A percentile compares a stretch with the other conserved stretches of the same genome.
phyloP scores from a whole-genome alignment of 2,797 vertebrate species.

The Ctenosaura bakeri region DNA sequence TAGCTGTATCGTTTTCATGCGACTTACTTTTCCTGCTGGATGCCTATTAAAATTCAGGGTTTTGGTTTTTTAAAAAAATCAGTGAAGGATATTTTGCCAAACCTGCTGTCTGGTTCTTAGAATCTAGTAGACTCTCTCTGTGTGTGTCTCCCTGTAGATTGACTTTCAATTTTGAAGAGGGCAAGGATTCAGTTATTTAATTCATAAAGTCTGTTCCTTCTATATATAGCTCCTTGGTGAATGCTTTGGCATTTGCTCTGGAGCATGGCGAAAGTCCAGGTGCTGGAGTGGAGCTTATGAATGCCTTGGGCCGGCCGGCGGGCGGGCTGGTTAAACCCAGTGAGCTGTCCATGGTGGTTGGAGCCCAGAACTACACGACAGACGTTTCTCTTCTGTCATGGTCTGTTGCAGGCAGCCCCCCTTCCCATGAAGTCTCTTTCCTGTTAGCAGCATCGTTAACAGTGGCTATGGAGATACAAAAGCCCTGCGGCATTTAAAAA shows the following conservation, averaged over 20 bases:
- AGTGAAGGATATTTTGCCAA: slow-evolving; percentile 42
- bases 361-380: slow-evolving; percentile 25
- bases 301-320: slow-evolving; percentile 39
- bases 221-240: slow-evolving; percentile 73
- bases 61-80: slow-evolving; percentile 16
- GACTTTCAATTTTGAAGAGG: slow-evolving; percentile 68
- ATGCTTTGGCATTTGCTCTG: slow-evolving; percentile 75
- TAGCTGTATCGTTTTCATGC: slow-evolving; percentile 26
- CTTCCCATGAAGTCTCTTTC: neutral
- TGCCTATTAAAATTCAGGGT: neutral
- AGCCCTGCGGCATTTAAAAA: neutral
- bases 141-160: slow-evolving; percentile 37
- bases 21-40: slow-evolving; percentile 43
- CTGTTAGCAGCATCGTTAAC: neutral
- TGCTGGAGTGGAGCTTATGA: slow-evolving; percentile 63
- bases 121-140: slow-evolving; percentile 55
- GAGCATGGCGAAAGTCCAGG: slow-evolving; percentile 68
- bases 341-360: slow-evolving; percentile 82
- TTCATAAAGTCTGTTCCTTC: slow-evolving; percentile 62
- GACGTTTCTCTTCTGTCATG: slow-evolving; percentile 4
- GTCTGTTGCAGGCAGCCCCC: slow-evolving; percentile 8
- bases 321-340: slow-evolving; percentile 52
- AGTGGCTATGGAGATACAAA: neutral
- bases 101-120: slow-evolving; percentile 65
- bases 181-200: slow-evolving; percentile 66